These are phyloP conservation scores for Catalaphyllia jardinei DNA, from an alignment of 64 coral and sea anemone genomes.

Conservation along the genomic window DNA sequence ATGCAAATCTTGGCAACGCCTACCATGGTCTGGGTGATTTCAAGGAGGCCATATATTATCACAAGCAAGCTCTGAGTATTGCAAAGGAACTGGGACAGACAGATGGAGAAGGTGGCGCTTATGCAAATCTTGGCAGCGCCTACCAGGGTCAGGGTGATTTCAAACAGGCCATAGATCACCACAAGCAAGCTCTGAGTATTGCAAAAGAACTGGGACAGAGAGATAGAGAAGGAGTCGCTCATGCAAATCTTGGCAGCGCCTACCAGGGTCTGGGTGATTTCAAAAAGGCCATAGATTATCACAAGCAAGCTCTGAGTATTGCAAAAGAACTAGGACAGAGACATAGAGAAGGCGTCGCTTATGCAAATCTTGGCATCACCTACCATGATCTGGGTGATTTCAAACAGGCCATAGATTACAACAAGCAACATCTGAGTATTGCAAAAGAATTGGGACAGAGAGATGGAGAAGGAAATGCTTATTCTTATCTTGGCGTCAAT, in stretches of 20 bases:
- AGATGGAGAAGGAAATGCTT: no score
- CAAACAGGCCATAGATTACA: slow-evolving; percentile 1
- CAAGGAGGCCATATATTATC: no score
- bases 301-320: not conserved
- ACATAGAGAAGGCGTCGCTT: not conserved
- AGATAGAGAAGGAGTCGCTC: not conserved
- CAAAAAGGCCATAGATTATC: not conserved
- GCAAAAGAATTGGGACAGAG: no score
- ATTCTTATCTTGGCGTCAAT: no score
- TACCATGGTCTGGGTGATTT: no score
- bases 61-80: not conserved
- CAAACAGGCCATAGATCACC: not conserved
- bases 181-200: not conserved
- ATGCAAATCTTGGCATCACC: not conserved
- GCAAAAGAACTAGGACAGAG: not conserved
- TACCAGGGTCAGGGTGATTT: not conserved
- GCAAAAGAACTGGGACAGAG: slow-evolving; percentile 5
- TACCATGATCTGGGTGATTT: not conserved
- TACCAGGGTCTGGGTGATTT: not conserved
- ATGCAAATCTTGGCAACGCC: no score
- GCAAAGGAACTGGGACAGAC: not conserved
- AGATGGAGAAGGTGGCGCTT: not conserved
- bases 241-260: not conserved
- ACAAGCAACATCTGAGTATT: not conserved
- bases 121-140: not conserved